Evolutionary conservation across 2,113 vertebrate species (phyloP).

Genomic region (Bambusicola thoracicus): DNA sequence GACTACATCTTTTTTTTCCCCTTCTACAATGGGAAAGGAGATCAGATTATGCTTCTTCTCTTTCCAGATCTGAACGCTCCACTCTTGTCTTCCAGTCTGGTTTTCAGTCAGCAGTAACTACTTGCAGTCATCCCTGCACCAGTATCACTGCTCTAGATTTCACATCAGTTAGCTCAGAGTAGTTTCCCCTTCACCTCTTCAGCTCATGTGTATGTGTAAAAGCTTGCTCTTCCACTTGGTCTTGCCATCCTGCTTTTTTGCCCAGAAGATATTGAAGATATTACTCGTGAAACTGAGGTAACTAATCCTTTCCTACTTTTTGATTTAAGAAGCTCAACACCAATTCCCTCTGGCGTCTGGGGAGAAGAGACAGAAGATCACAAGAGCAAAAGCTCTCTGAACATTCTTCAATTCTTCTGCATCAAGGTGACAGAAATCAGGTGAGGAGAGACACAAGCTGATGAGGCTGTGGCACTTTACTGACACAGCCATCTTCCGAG

Average conservation of each 20-base stretch:
- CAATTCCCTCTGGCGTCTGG: rapidly evolving
- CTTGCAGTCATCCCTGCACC: not conserved
- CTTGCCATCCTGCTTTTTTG: not conserved
- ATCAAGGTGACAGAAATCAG: rapidly evolving
- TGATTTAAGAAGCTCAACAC: not conserved
- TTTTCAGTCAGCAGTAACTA: not conserved
- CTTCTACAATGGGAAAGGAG: not conserved
- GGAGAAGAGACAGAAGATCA: not conserved
- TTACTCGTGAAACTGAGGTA: not conserved
- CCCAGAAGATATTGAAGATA: not conserved
- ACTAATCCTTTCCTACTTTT: not conserved
- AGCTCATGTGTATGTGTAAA: rapidly evolving
- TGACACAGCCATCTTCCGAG: not conserved
- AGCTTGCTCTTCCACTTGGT: not conserved
- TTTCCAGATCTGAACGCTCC: not conserved
- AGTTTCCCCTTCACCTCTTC: not conserved
- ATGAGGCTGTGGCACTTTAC: not conserved
- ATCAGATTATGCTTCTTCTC: not conserved
- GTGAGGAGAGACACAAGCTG: too few species aligned
- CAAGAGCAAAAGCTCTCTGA: rapidly evolving
- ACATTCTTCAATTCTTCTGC: not conserved
- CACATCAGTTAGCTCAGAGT: not conserved
- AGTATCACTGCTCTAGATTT: not conserved
- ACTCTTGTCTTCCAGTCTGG: not conserved
- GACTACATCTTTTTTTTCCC: not conserved